Evolutionary conservation across 1,140 invertebrate genomes (phyloP), one percentile per base, ranked within the genome.

Genomic region (Leptinotarsa lineolata): DNA sequence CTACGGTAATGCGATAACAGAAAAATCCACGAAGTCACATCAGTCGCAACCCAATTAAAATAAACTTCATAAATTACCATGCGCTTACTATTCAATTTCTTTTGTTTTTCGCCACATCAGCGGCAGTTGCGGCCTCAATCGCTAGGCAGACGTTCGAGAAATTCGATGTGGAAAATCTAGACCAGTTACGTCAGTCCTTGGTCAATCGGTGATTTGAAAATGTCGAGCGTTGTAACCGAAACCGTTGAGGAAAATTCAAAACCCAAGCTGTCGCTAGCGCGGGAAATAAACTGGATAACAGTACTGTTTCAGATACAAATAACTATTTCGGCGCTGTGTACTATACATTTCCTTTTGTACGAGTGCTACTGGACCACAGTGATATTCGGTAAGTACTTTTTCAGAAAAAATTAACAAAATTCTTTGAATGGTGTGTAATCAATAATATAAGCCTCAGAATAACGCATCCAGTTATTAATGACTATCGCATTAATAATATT

Each of bases 401-500:
- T 67, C 78, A 94, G 92, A 8, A 11, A 39, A 2, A 39, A 1
- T 39, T 39, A 39, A 39, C 30, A 11, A 39, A 39, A 39, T 39
- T 39, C 8, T 39, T 39, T 39, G 8, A 2, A 30, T 30, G 6
- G 8, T 30, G 30, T 30, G 8, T 11, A 8, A 30, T 30, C 30
- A 30, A 4, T 11, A 11, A 39, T 39, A 39, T 39, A 8, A 8
- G 11, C 30, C 30, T 39, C 30, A 39, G 30, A 39, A 11, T 39
- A 39, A 2, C 30, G 0, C 30, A 39, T 39, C 30, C 30, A 39
- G 30, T 39, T 39, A 39, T 11, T 11, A 39, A 39, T 39, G 1
- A 39, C 8, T 39, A 39, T 39, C 8, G 30, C 30, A 11, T 39
- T 11, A 39, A 2, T 11, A 11, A 39, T 39, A 2, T 39, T 11